Percentiles rank a stretch among this genome's conserved stretches.
phyloP scores from a whole-genome alignment of 2,797 vertebrate species.

The Ctenopoma kingsleyae region DNA sequence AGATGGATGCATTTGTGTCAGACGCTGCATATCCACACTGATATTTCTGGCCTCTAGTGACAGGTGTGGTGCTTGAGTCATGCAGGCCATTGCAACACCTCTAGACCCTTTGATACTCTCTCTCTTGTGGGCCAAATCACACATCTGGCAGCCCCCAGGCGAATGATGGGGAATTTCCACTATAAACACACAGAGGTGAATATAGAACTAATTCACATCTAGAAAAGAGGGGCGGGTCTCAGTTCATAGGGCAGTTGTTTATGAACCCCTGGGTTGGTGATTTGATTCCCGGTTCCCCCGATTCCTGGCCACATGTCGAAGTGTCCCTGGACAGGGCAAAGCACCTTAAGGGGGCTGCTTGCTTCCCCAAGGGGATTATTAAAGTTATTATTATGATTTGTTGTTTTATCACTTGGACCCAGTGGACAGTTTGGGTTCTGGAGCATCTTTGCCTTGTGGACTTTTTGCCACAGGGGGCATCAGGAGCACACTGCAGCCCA shows the following conservation, averaged over 20 bases:
- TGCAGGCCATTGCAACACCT: constrained; percentile 55
- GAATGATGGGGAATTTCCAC: constrained; percentile 74
- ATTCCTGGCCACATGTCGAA: no score
- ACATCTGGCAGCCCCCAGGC: constrained; percentile 63
- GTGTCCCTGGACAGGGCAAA: no score
- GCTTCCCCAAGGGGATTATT: no score
- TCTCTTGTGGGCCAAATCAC: constrained; percentile 59
- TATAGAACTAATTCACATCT: constrained; percentile 61
- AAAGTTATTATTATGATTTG: no score
- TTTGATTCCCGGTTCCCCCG: no score
- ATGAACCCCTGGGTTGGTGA: no score
- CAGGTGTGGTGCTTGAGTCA: constrained; percentile 68
- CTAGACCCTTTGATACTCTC: constrained; percentile 40
- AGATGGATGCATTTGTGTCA: background rate
- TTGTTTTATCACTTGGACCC: constrained; percentile 20
- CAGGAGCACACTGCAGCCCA: constrained; percentile 39
- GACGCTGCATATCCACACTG: constrained; percentile 11
- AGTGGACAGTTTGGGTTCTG: constrained; percentile 24
- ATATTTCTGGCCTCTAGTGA: constrained; percentile 28
- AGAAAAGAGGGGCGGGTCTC: constrained; percentile 28
- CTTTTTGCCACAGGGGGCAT: constrained; percentile 41
- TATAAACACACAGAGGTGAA: constrained; percentile 61
- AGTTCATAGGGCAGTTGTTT: no score
- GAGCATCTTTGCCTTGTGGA: constrained; percentile 46
- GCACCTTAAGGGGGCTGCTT: no score